phyloP scores from a whole-genome alignment of 2,797 vertebrate genomes.

The Merluccius polli region DNA sequence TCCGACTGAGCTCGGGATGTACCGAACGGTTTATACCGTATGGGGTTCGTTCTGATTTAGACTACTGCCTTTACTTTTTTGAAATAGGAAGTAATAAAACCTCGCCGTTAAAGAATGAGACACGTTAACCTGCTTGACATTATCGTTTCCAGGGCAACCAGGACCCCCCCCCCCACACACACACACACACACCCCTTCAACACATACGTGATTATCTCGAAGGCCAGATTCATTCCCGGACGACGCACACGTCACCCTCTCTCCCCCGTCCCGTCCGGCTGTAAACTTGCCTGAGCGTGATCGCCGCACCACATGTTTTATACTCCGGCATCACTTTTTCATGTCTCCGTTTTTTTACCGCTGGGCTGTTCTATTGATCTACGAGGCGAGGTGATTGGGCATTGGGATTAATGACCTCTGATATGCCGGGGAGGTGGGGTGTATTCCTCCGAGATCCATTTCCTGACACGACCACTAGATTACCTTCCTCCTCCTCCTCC shows the following conservation, averaged over 20 bases:
- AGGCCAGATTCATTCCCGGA: constrained; percentile 29
- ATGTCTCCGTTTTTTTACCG: constrained; percentile 59
- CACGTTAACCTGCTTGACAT: no score
- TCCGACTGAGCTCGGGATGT: no score
- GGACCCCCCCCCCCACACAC: no score
- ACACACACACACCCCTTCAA: neutral
- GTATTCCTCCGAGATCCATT: constrained; percentile 72
- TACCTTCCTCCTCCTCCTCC: constrained; percentile 45
- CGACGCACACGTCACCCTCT: constrained; percentile 3
- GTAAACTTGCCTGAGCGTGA: constrained; percentile 55
- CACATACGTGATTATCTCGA: constrained; percentile 40
- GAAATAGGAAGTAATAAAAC: no score
- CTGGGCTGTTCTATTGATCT: constrained; percentile 70
- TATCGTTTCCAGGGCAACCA: no score
- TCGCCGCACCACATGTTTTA: constrained; percentile 53
- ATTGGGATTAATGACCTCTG: constrained; percentile 71
- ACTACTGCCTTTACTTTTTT: no score
- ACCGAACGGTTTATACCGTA: no score
- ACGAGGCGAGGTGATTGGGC: constrained; percentile 67
- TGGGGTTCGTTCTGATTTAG: no score
- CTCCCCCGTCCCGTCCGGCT: constrained; percentile 45
- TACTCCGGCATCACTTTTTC: constrained; percentile 61
- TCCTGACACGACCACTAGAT: constrained; percentile 72
- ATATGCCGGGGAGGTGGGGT: constrained; percentile 60
- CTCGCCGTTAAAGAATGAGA: no score